phyloP scores from a whole-genome alignment of 35 echinoderm and acorn worm genomes.

The Lytechinus variegatus region DNA sequence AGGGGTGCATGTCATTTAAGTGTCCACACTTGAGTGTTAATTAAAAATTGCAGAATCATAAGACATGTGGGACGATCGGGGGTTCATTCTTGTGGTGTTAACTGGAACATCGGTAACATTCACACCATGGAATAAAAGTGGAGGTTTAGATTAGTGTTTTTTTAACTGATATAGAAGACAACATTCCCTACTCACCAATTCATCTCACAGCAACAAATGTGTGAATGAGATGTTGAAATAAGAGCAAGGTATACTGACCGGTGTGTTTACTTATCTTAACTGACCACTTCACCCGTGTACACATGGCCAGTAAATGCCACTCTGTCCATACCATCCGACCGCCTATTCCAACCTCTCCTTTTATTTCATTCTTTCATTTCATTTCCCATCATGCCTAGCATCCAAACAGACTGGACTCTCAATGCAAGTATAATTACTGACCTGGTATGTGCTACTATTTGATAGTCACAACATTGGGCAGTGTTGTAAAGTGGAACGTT shows the following conservation, averaged over 20 bases:
- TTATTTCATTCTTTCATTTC: neutral
- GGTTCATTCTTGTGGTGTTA: neutral
- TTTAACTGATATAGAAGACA: neutral
- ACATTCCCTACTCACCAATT: conserved; percentile 17
- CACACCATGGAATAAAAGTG: neutral
- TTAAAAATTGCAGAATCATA: conserved; percentile 15
- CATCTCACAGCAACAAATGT: conserved; percentile 44
- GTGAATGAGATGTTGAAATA: conserved; percentile 27
- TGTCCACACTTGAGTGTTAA: neutral
- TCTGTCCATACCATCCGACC: neutral
- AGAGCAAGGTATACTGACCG: neutral
- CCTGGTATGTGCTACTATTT: conserved; percentile 45
- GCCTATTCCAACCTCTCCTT: neutral
- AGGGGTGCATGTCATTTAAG: neutral
- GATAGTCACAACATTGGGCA: neutral
- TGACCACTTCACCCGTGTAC: conserved; percentile 12
- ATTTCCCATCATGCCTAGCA: neutral
- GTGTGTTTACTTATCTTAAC: neutral
- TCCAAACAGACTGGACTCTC: conserved; percentile 20
- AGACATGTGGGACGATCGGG: neutral
- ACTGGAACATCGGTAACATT: neutral
- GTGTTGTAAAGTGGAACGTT: conserved; percentile 43
- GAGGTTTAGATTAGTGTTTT: neutral
- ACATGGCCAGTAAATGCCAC: conserved; percentile 20
- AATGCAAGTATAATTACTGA: conserved; percentile 18